Conservation (phyloP, 2,888 invertebrate genomes). For the Agrotis exclamationis region DNA sequence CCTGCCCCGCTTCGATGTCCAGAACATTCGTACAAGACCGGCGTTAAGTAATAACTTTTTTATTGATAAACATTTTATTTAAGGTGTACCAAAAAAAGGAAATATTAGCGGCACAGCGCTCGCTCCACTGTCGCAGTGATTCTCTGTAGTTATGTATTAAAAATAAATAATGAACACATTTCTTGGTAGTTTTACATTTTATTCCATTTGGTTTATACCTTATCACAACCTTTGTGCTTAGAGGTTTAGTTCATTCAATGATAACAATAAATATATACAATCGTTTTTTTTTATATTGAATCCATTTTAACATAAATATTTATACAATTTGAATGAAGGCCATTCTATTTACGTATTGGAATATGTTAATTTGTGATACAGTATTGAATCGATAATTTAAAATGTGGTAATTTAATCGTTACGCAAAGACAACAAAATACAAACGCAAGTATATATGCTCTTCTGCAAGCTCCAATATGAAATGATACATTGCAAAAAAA, state of each 20-base stretch:
- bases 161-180: constrained; percentile 83
- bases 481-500: background rate
- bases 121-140: constrained; percentile 79
- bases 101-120: constrained; percentile 68
- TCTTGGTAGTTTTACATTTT: constrained; percentile 60
- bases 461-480: too few relatives aligned
- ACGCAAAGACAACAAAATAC: background rate
- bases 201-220: constrained; percentile 33
- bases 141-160: constrained; percentile 89
- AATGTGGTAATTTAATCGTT: background rate
- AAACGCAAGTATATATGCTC: too few relatives aligned
- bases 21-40: constrained; percentile 60
- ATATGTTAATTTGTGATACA: background rate
- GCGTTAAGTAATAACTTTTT: constrained; percentile 67
- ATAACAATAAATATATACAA: constrained; percentile 56
- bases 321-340: background rate
- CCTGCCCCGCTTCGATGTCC: constrained; percentile 70
- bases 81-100: constrained; percentile 86
- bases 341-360: constrained; percentile 1
- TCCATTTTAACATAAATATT: constrained; percentile 5
- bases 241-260: constrained; percentile 26
- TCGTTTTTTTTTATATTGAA: constrained; percentile 39
- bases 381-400: background rate
- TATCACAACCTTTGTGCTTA: constrained; percentile 44
- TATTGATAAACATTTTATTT: constrained; percentile 71